Conservation (phyloP, 2,888 invertebrate genomes). For the Caenorhabditis japonica region DNA sequence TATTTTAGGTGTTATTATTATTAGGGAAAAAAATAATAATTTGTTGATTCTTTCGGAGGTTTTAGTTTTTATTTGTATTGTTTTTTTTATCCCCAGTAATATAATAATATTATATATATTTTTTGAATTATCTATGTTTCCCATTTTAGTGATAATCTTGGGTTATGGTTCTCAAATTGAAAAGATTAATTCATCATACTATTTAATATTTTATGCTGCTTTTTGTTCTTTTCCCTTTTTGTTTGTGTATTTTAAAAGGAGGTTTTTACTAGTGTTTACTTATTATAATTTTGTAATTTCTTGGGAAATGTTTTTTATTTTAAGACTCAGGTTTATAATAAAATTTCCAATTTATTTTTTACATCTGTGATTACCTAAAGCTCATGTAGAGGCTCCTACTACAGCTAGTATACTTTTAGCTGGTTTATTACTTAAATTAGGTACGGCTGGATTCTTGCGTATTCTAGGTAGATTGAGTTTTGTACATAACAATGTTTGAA, state of each 20-base stretch:
- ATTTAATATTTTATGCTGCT: slow-evolving; percentile 68
- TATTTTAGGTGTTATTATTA: slow-evolving; percentile 63
- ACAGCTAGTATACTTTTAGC: slow-evolving; percentile 69
- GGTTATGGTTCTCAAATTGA: slow-evolving; percentile 68
- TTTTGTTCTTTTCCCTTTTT: slow-evolving; percentile 70
- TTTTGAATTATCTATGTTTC: slow-evolving; percentile 69
- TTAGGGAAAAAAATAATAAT: slow-evolving; percentile 63
- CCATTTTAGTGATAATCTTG: slow-evolving; percentile 68
- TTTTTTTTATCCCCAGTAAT: slow-evolving; percentile 68
- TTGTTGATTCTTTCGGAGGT: slow-evolving; percentile 59
- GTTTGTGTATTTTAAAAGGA: slow-evolving; percentile 62
- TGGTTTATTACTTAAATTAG: slow-evolving; percentile 66
- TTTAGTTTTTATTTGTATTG: slow-evolving; percentile 59
- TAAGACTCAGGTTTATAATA: slow-evolving; percentile 62
- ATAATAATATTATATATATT: slow-evolving; percentile 67
- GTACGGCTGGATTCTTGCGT: slow-evolving; percentile 67
- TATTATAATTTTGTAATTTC: slow-evolving; percentile 63
- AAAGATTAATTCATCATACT: slow-evolving; percentile 69
- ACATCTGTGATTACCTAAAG: slow-evolving; percentile 79
- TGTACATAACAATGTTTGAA: slow-evolving; percentile 61
- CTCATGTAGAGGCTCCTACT: slow-evolving; percentile 71
- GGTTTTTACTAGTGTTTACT: slow-evolving; percentile 55
- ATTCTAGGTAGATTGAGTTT: slow-evolving; percentile 64
- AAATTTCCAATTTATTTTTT: slow-evolving; percentile 79
- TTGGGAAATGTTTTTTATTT: slow-evolving; percentile 66